phyloP scores from a whole-genome alignment of 2,888 invertebrate species.

The Stenichneumon culpator region DNA sequence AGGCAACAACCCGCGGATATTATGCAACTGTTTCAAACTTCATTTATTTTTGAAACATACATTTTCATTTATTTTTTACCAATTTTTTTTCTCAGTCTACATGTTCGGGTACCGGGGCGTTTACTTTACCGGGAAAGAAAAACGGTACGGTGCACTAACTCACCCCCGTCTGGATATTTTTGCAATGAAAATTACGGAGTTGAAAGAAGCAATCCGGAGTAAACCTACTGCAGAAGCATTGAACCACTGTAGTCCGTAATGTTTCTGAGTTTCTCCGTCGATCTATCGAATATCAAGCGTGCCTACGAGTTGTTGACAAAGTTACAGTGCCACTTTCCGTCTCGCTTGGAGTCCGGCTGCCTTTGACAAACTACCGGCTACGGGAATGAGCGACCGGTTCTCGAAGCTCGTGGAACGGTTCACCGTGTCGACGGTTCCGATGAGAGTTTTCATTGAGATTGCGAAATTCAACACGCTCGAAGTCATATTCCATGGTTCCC shows the following conservation, averaged over 20 bases:
- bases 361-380: not conserved
- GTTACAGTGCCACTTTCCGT: not conserved
- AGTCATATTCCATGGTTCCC: slow-evolving; percentile 22
- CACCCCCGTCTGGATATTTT: slow-evolving; percentile 1
- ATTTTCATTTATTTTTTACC: too few species aligned
- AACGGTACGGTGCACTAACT: not conserved
- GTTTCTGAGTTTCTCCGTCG: slow-evolving; percentile 21
- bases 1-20: too few species aligned
- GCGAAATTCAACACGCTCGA: slow-evolving; percentile 27
- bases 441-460: slow-evolving; percentile 37
- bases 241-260: not conserved
- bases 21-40: too few species aligned
- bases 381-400: not conserved
- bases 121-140: slow-evolving; percentile 9
- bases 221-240: slow-evolving; percentile 27
- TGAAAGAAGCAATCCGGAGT: not conserved
- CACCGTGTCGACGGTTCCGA: not conserved
- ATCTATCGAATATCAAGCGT: slow-evolving; percentile 15
- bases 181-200: slow-evolving; percentile 37
- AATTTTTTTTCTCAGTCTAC: too few species aligned
- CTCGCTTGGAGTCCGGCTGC: slow-evolving; percentile 2
- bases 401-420: slow-evolving; percentile 4
- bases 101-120: too few species aligned
- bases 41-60: too few species aligned
- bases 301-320: slow-evolving; percentile 21